Evolutionary conservation across 37 sponge, comb jelly and placozoan genomes (phyloP), one percentile per base, ranked within the genome.

Genomic region (Crambe crambe): DNA sequence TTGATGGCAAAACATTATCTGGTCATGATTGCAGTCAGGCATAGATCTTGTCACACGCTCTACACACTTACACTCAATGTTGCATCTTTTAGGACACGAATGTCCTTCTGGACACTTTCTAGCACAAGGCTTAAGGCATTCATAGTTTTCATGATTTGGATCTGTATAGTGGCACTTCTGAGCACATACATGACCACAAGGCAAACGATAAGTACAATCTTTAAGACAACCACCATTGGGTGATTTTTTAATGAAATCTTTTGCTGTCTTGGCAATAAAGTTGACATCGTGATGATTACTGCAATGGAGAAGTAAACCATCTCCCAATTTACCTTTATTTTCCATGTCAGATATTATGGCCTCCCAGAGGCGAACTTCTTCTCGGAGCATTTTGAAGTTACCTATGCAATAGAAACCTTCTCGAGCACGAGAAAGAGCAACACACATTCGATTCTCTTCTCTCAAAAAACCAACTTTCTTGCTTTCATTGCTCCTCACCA

Each of bases 361-460:
- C 8, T 81, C 79, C 97, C 97, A 96, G 12, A 88, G 80, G 42
- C 57, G 73, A 10, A 60, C 74, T 27, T 87, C 37, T 0, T 35
- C 73, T 34, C 79, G 6, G 0, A 91, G 70, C 92, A 91, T 67
- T n/a, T 74, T 58, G 74, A 92, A 80, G 35, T 97, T 97, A 20
- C 98, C 98, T 70, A 97, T 83, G 42, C 89, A 87, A 51, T 93
- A 97, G 31, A 95, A 81, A 2, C 95, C 98, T 68, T 78, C 78
- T 69, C 84, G 89, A 9, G 98, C 98, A 83, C 98, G 63, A 38
- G 98, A 97, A 38, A 90, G 86, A 44, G 98, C 84, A 26, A 97
- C 98, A 83, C 98, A 97, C 0, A 92, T 78, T 15, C 98, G 80
- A 36, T 97, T 95, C 23, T 75, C 70, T 57, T 87, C 91, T 72